Evolutionary conservation across 2,888 invertebrate species (phyloP).

Genomic region (Odontothrips loti): DNA sequence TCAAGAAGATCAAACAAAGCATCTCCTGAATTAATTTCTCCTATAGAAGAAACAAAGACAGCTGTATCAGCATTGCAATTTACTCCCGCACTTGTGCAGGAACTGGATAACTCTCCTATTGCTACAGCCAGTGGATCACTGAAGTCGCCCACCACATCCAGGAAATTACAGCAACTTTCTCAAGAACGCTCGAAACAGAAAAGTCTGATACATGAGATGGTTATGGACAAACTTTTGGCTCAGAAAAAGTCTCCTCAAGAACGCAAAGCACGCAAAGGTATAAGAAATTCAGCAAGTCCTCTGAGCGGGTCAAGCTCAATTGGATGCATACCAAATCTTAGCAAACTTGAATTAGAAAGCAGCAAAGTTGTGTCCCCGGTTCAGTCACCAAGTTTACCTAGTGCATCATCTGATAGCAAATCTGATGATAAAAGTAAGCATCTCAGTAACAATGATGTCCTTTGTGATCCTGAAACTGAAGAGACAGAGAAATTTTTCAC

Average conservation of each 20-base stretch:
- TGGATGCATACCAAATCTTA: neutral
- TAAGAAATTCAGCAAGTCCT: constrained; percentile 37
- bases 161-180: constrained; percentile 70
- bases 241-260: constrained; percentile 57
- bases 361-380: neutral
- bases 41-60: constrained; percentile 43
- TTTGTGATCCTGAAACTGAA: constrained; percentile 32
- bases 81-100: constrained; percentile 39
- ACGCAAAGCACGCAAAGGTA: constrained; percentile 54
- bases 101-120: constrained; percentile 34
- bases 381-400: neutral
- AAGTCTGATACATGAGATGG: constrained; percentile 74
- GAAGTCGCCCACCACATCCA: constrained; percentile 50
- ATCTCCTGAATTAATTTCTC: constrained; percentile 39
- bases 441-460: neutral
- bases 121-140: constrained; percentile 40
- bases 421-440: neutral
- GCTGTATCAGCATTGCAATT: constrained; percentile 43
- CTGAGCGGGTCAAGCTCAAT: constrained; percentile 33
- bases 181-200: constrained; percentile 78
- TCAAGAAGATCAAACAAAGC: constrained; percentile 50
- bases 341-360: constrained; percentile 22
- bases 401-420: neutral
- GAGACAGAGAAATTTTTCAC: constrained; percentile 36
- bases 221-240: constrained; percentile 70